Percentiles rank a stretch among this genome's conserved stretches.
Conservation (phyloP, 2,888 invertebrate species). For the Noctuana brunneofusca region DNA sequence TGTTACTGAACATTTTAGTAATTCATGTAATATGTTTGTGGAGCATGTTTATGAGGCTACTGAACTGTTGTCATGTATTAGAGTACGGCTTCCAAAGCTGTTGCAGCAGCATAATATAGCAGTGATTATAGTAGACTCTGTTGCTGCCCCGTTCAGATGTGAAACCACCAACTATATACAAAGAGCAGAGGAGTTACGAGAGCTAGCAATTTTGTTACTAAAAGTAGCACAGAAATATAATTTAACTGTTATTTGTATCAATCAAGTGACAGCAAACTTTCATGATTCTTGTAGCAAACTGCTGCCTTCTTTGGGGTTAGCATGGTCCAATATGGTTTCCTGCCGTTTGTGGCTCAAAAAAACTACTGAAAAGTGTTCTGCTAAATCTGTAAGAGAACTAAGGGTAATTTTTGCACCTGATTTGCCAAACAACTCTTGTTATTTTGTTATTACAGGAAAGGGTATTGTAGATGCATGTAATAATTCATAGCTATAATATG, state of each 20-base stretch:
- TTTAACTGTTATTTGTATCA: conserved; percentile 67
- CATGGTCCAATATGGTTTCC: conserved; percentile 76
- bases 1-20: conserved; percentile 43
- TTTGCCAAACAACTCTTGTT: conserved; percentile 50
- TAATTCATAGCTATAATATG: too few species aligned
- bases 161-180: conserved; percentile 68
- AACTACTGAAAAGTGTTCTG: conserved; percentile 37
- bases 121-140: conserved; percentile 68
- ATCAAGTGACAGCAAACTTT: conserved; percentile 71
- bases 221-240: conserved; percentile 59
- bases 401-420: conserved; percentile 62
- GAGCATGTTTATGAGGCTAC: conserved; percentile 70
- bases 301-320: conserved; percentile 69
- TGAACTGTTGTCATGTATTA: conserved; percentile 67
- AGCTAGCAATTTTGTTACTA: conserved; percentile 60
- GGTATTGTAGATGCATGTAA: conserved; percentile 49
- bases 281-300: conserved; percentile 49
- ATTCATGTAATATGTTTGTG: conserved; percentile 64
- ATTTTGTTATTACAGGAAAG: conserved; percentile 56
- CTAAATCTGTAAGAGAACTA: conserved; percentile 53
- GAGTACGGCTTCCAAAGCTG: conserved; percentile 63
- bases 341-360: conserved; percentile 60
- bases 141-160: conserved; percentile 74
- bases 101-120: conserved; percentile 53
- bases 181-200: conserved; percentile 72